phyloP scores from a whole-genome alignment of 2,113 vertebrate genomes.

The Myrmecobius fasciatus region DNA sequence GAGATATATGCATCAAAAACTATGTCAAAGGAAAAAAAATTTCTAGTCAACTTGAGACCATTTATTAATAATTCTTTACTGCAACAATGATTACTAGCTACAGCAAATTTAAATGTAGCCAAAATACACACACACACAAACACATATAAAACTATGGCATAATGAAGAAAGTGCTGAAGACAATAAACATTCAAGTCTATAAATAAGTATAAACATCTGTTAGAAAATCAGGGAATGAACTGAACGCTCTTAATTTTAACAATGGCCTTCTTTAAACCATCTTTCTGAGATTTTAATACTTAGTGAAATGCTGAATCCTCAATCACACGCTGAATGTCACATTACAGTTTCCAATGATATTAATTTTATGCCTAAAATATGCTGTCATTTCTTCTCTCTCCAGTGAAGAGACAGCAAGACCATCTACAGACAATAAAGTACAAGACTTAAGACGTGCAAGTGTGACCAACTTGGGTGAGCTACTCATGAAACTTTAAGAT shows the following conservation, averaged over 20 bases:
- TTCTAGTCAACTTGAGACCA: not conserved
- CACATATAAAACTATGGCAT: not conserved
- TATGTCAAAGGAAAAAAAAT: not conserved
- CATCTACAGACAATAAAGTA: not conserved
- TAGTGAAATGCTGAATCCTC: not conserved
- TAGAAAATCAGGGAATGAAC: not conserved
- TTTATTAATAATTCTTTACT: not conserved
- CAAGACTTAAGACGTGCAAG: not conserved
- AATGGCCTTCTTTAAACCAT: not conserved
- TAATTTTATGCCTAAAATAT: not conserved
- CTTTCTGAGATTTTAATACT: not conserved
- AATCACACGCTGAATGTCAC: no score
- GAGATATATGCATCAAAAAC: not conserved
- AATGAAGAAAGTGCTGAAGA: not conserved
- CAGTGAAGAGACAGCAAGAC: not conserved
- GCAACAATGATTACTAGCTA: not conserved
- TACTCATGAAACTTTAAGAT: not conserved
- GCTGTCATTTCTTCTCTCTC: not conserved
- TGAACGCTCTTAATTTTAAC: not conserved
- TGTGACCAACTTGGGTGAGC: not conserved
- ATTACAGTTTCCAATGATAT: not conserved
- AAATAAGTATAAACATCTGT: not conserved
- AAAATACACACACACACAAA: not conserved
- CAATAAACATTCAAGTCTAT: not conserved
- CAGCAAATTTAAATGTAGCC: not conserved